Conservation (phyloP, 2,888 invertebrate genomes). For the Thysanoteuthis rhombus region DNA sequence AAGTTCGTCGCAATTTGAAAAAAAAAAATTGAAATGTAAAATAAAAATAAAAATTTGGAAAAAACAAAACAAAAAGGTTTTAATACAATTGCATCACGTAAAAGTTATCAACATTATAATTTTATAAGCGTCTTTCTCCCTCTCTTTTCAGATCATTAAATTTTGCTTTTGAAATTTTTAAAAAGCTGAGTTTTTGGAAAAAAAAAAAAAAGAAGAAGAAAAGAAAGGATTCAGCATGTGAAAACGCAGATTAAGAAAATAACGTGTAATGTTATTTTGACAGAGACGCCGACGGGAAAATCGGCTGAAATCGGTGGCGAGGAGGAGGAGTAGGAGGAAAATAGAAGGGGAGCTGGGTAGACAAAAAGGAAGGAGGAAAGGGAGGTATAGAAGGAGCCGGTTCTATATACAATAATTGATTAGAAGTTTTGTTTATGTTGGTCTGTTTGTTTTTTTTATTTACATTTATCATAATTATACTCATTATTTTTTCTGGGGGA, state of each 20-base stretch:
- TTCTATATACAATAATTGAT: neutral
- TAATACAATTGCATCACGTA: neutral
- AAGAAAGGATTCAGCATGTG: neutral
- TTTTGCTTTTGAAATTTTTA: neutral
- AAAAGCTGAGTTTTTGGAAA: neutral
- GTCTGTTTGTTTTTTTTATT: neutral
- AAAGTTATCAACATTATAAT: neutral
- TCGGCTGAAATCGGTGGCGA: neutral
- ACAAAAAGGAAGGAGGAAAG: neutral
- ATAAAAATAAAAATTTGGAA: too few species aligned
- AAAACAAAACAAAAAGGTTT: neutral
- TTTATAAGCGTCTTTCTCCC: neutral
- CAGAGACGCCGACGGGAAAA: neutral
- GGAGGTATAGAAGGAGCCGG: neutral
- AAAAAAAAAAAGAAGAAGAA: too few species aligned
- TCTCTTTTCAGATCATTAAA: neutral
- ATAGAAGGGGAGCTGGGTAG: neutral
- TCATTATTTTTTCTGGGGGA: neutral
- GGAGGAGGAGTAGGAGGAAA: neutral
- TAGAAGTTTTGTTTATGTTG: neutral
- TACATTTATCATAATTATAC: neutral
- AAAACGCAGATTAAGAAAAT: neutral
- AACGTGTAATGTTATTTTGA: neutral
- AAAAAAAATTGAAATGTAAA: neutral
- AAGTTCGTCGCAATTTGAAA: neutral